phyloP scores from a whole-genome alignment of 1,140 invertebrate genomes.

The Lineus longissimus region DNA sequence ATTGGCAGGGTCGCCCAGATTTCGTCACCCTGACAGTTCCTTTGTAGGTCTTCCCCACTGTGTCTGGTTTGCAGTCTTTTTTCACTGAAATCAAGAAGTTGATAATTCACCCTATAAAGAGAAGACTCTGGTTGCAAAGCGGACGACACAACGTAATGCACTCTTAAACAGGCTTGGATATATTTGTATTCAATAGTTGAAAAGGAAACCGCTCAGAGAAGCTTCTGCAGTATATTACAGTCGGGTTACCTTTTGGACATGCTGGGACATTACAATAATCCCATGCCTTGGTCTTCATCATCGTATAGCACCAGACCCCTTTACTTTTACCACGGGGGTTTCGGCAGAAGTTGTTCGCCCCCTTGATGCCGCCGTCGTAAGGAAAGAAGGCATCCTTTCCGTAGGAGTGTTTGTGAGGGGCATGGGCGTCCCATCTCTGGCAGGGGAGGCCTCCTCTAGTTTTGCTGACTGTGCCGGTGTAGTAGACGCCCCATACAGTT shows the following conservation, averaged over 20 bases:
- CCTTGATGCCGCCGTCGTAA: not conserved
- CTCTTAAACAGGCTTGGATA: not conserved
- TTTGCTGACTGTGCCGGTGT: not conserved
- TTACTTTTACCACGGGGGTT: not conserved
- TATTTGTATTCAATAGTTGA: not conserved
- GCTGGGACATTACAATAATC: not conserved
- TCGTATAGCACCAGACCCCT: not conserved
- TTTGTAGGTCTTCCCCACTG: not conserved
- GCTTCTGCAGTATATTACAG: not conserved
- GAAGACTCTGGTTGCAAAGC: not conserved
- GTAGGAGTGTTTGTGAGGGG: not conserved
- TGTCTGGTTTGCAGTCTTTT: not conserved
- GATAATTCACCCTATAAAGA: not conserved
- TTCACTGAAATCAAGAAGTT: not conserved
- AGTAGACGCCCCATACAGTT: not conserved
- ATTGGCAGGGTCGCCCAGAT: not conserved
- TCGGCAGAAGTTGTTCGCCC: not conserved
- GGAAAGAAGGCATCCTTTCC: not conserved
- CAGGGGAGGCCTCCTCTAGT: not conserved
- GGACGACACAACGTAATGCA: not conserved
- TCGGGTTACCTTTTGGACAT: not conserved
- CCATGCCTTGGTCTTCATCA: not conserved
- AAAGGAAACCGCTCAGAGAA: not conserved
- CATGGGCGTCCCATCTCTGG: not conserved
- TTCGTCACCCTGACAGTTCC: not conserved